These are phyloP conservation scores for Rhimphoctona megacephalus DNA, from an alignment of 2,888 invertebrate genomes.

Conservation along the genomic window DNA sequence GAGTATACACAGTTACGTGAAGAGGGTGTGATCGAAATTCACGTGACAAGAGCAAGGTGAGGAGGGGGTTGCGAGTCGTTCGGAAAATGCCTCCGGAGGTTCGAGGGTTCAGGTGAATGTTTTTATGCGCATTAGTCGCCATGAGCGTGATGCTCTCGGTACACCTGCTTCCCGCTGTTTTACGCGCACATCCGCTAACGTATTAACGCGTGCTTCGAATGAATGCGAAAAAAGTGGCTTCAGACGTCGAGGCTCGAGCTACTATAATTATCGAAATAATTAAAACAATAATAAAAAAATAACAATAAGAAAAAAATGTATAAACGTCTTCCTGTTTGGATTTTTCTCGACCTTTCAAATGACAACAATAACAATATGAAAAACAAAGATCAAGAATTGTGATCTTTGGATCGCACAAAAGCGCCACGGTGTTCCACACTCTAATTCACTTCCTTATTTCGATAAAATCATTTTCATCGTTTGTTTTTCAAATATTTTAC, in stretches of 20 bases:
- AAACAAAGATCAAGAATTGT: conserved; percentile 1
- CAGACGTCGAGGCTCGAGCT: conserved; percentile 11
- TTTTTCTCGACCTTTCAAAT: neutral
- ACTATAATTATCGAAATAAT: neutral
- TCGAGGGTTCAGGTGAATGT: conserved; percentile 35
- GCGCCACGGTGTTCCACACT: conserved; percentile 21
- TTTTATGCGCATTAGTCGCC: conserved; percentile 61
- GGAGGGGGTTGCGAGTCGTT: conserved; percentile 43
- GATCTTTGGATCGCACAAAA: conserved; percentile 10
- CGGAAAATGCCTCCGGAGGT: conserved; percentile 58
- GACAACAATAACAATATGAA: conserved; percentile 38
- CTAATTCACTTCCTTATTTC: neutral
- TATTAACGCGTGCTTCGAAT: conserved; percentile 26
- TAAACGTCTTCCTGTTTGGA: conserved; percentile 30
- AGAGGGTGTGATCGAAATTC: conserved; percentile 67
- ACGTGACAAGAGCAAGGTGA: conserved; percentile 49
- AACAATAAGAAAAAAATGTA: neutral
- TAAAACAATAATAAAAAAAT: neutral
- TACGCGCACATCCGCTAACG: neutral
- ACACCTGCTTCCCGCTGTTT: conserved; percentile 43
- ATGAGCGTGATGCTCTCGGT: conserved; percentile 60
- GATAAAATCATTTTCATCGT: neutral
- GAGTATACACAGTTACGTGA: neutral
- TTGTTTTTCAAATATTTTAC: neutral
- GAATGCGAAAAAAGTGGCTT: conserved; percentile 8